Evolutionary conservation across 2,888 invertebrate species (phyloP).

Genomic region (Campopleginae sp.): DNA sequence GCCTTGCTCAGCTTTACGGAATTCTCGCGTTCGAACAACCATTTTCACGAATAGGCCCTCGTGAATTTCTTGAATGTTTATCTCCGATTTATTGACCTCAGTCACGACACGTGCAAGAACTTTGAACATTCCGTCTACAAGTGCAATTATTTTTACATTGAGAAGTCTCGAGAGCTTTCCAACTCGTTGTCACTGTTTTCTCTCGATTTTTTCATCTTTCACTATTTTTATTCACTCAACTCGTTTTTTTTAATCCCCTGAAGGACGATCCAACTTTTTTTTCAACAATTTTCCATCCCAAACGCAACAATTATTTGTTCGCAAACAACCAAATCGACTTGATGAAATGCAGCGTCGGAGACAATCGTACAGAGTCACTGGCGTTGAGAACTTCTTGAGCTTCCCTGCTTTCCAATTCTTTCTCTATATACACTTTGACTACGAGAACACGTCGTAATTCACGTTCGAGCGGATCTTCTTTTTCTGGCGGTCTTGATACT

Average conservation of each 20-base stretch:
- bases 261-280: background rate
- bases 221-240: background rate
- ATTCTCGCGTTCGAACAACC: conserved; percentile 33
- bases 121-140: background rate
- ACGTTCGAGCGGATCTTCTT: conserved; percentile 32
- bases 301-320: background rate
- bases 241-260: background rate
- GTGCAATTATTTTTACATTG: background rate
- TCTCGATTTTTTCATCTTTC: background rate
- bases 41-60: conserved; percentile 38
- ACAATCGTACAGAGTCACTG: background rate
- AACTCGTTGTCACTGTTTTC: background rate
- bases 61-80: conserved; percentile 30
- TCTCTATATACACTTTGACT: background rate
- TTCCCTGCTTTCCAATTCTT: conserved; percentile 25
- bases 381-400: conserved; percentile 7
- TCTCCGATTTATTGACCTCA: conserved; percentile 22
- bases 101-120: conserved; percentile 23
- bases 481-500: conserved; percentile 1
- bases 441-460: conserved; percentile 35
- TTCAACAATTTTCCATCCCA: background rate
- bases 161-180: background rate
- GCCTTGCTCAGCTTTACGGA: conserved; percentile 5
- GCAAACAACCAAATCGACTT: background rate
- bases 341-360: background rate